Percentiles rank a stretch among this genome's conserved stretches.
Evolutionary conservation across 2,113 vertebrate genomes (phyloP).

Genomic region (Mastomys coucha): DNA sequence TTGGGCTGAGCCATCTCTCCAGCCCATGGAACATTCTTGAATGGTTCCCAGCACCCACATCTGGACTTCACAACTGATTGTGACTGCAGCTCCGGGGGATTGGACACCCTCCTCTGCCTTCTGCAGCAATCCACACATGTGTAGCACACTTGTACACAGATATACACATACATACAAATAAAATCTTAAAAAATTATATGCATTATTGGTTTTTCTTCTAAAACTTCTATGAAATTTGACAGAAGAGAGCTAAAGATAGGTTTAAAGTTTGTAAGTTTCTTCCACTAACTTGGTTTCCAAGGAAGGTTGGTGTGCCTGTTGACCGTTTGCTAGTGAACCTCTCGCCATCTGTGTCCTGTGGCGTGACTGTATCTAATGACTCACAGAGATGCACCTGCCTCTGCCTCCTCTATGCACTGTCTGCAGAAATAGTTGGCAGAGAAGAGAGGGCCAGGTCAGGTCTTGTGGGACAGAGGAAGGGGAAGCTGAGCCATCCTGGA

Average conservation of each 20-base stretch:
- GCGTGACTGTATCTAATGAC: not conserved
- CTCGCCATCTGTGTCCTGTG: not conserved
- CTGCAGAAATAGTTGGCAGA: not conserved
- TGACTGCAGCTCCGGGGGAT: not conserved
- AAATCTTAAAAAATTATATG: not conserved
- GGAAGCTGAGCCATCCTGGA: not conserved
- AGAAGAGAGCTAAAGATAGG: constrained; percentile 1
- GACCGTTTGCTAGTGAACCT: not conserved
- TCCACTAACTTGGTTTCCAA: not conserved
- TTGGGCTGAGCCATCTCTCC: no score
- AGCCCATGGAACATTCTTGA: no score
- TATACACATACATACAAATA: not conserved
- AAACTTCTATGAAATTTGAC: constrained; percentile 3
- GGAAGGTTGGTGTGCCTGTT: not conserved
- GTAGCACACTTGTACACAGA: not conserved
- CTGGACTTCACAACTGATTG: not conserved
- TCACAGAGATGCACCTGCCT: no score
- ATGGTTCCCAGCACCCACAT: not conserved
- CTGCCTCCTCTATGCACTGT: not conserved
- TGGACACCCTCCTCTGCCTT: not conserved
- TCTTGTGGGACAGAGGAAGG: not conserved
- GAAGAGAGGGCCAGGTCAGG: not conserved
- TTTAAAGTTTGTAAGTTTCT: constrained; percentile 31
- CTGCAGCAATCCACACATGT: no score
- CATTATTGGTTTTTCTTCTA: not conserved